A percentile compares a stretch with the other conserved stretches of the same genome.
Conservation (phyloP, 64 coral and sea anemone genomes). For the Montipora foliosa region DNA sequence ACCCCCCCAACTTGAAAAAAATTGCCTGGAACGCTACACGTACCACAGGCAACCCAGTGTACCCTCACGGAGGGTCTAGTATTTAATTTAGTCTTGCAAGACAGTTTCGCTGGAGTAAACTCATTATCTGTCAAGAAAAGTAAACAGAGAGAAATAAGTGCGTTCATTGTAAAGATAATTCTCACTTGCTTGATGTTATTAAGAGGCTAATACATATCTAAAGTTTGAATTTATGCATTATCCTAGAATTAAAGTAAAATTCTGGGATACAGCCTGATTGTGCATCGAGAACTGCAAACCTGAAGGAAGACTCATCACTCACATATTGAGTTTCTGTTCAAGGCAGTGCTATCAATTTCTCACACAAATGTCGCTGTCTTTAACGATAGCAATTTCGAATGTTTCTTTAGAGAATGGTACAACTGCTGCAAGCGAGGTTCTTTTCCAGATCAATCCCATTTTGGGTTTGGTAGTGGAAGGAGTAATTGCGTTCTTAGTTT, state of each 20-base stretch:
- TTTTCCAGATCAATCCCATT: slow-evolving; percentile 16
- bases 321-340: neutral
- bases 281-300: neutral
- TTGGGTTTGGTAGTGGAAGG: slow-evolving; percentile 80
- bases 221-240: neutral
- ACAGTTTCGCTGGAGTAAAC: slow-evolving; percentile 30
- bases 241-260: neutral
- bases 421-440: neutral
- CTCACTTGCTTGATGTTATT: slow-evolving; percentile 38
- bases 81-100: neutral
- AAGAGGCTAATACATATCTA: neutral
- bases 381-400: neutral
- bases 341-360: neutral
- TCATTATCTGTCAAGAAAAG: slow-evolving; percentile 5
- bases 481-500: slow-evolving; percentile 60
- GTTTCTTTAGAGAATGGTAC: neutral
- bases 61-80: no score
- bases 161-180: slow-evolving; percentile 11
- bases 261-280: neutral
- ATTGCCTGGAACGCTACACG: no score
- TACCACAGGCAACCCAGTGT: no score
- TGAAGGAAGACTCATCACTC: neutral
- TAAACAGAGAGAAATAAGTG: slow-evolving; percentile 5
- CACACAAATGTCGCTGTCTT: neutral
- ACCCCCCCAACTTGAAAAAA: no score